Base-by-base conservation (phyloP, 1,140 invertebrate species). In the Bombus difficillimus region DNA sequence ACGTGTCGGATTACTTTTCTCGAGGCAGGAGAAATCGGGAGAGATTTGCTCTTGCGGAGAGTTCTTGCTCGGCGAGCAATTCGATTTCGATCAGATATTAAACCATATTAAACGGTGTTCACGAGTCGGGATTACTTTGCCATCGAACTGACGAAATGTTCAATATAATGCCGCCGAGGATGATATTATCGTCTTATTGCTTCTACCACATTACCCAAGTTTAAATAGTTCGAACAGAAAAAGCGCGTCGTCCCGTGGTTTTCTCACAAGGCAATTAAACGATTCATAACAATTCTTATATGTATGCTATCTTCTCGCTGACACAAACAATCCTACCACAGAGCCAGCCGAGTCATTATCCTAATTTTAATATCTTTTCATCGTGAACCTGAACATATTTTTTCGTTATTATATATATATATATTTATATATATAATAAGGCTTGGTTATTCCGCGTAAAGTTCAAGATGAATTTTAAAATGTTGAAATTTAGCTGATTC, bases 11-110 rank as follows among this genome's bases (percentile, higher is more conserved):
- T 68, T 25, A 47, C 15, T 32, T 68, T 37, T 1, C n/a, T 34
- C 62, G 25, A 28, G 64, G 8, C 18, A 74, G 8, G n/a, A n/a
- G 13, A 74, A 47, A 32, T 74, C 10, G 25, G 18, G 28, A n/a
- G 18, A 25, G 41, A 47, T 47, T 77, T 71, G 39, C 28, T 71
- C 37, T 25, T 25, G 10, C 34, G 12, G 66, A 69, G 34, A 69
- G 83, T 75, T 76, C 41, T 80, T 39, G 69, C 18, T 66, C 66
- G 37, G 32, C 71, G 39, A 87, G 78, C 75, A 78, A 83, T 87
- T 85, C 73, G 57, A 74, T 53, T 32, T 85, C 47, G 32, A 80
- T 85, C 69, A 22, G 28, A 59, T 39, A 53, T 18, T 69, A 62
- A 15, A 18, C 12, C 37, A 15, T 53, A 83, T 87, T 64, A 83